Evolutionary conservation across 2,113 vertebrate genomes (phyloP).

Genomic region (Tauraco erythrolophus): DNA sequence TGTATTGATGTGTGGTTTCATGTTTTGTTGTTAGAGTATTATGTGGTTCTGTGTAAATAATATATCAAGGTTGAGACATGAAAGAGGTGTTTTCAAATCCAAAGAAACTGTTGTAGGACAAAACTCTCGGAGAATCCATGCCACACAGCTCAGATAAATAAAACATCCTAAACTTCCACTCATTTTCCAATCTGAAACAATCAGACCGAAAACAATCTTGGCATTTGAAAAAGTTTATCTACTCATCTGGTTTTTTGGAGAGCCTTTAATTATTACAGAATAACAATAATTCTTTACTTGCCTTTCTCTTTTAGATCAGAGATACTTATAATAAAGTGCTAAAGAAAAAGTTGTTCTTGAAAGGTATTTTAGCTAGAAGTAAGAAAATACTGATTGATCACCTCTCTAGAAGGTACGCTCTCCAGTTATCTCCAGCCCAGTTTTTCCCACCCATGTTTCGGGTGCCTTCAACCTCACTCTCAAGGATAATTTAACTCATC

Average conservation of each 20-base stretch:
- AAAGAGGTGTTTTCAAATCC: neutral
- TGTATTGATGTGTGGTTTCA: neutral
- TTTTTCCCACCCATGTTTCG: neutral
- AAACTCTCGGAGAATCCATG: neutral
- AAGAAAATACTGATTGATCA: neutral
- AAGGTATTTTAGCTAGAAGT: neutral
- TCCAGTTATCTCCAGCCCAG: neutral
- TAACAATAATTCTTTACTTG: neutral
- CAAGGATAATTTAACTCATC: neutral
- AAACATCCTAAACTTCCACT: neutral
- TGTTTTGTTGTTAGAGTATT: neutral
- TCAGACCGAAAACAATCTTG: neutral
- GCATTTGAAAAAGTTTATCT: neutral
- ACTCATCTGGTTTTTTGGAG: neutral
- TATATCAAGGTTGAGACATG: neutral
- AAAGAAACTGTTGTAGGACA: neutral
- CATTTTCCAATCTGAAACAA: neutral
- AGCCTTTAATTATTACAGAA: neutral
- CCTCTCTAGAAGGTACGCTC: neutral
- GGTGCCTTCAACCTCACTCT: neutral
- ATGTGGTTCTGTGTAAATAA: neutral
- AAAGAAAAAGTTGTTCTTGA: neutral
- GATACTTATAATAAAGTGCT: neutral
- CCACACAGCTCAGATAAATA: neutral
- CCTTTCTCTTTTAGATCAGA: neutral